Conservation (phyloP, 2,888 invertebrate species). For the Lithodes maja region DNA sequence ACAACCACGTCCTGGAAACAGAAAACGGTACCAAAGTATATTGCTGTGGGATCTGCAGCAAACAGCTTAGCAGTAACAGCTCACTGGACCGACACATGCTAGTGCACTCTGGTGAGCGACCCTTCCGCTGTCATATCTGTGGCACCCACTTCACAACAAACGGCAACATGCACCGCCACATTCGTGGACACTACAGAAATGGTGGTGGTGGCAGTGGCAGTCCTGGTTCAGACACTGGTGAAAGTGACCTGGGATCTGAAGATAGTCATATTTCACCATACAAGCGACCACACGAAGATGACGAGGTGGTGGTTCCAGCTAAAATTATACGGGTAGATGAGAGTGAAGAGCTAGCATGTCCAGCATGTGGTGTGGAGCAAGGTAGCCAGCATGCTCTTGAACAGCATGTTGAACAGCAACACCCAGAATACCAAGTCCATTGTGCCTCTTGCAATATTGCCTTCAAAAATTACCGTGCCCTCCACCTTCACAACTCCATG, state of each 20-base stretch:
- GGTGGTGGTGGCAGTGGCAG: constrained; percentile 73
- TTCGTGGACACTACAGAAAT: constrained; percentile 81
- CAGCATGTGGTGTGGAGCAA: constrained; percentile 63
- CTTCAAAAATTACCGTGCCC: constrained; percentile 83
- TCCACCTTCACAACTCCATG: constrained; percentile 83
- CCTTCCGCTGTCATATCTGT: constrained; percentile 86
- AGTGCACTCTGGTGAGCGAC: constrained; percentile 87
- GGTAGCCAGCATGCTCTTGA: constrained; percentile 78
- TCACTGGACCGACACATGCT: constrained; percentile 87
- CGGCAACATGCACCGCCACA: constrained; percentile 89
- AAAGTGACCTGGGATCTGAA: constrained; percentile 66
- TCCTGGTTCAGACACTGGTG: constrained; percentile 56
- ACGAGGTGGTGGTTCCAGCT: constrained; percentile 45
- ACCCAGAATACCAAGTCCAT: constrained; percentile 81
- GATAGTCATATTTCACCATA: constrained; percentile 58
- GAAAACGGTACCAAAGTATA: constrained; percentile 75
- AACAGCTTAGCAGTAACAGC: constrained; percentile 84
- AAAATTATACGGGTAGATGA: constrained; percentile 60
- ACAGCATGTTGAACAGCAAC: constrained; percentile 81
- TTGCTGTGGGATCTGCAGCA: constrained; percentile 81
- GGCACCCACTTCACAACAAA: constrained; percentile 88
- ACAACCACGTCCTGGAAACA: constrained; percentile 78
- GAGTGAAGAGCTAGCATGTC: constrained; percentile 58
- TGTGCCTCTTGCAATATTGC: constrained; percentile 84
- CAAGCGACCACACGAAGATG: constrained; percentile 51